Percentiles rank a stretch among this genome's conserved stretches.
These are phyloP conservation scores for Perca flavescens DNA, from an alignment of 2,113 vertebrate genomes.

Conservation along the genomic window DNA sequence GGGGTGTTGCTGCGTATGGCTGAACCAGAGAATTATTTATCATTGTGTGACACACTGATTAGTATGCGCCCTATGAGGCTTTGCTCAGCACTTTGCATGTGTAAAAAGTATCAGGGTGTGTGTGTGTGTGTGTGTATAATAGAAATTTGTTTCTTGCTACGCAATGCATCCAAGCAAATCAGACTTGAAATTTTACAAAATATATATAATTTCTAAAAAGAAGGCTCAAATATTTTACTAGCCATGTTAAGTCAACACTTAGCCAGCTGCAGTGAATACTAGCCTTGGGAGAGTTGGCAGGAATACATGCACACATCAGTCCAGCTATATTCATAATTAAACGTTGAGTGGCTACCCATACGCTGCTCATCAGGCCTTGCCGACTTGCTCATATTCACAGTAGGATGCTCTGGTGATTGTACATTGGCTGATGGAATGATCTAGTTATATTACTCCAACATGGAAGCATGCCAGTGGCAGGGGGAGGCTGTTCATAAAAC, in stretches of 20 bases:
- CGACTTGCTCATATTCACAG: constrained; percentile 29
- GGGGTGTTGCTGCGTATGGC: constrained; percentile 6
- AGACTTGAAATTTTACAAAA: neutral
- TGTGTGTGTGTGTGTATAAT: neutral
- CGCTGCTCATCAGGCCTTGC: constrained; percentile 1
- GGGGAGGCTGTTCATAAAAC: constrained; percentile 18
- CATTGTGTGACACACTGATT: constrained; percentile 65
- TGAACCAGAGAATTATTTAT: constrained; percentile 60
- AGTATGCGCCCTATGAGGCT: constrained; percentile 51
- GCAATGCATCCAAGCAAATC: neutral
- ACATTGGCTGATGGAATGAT: constrained; percentile 44
- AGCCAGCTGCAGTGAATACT: neutral
- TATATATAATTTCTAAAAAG: neutral
- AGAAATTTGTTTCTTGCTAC: neutral
- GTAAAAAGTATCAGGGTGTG: neutral
- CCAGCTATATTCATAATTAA: constrained; percentile 37
- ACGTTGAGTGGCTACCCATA: neutral
- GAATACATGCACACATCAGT: constrained; percentile 18
- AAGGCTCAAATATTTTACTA: neutral
- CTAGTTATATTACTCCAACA: constrained; percentile 43
- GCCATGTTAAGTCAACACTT: neutral
- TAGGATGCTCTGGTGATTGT: constrained; percentile 43
- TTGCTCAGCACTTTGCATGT: constrained; percentile 56
- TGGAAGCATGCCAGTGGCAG: constrained; percentile 7
- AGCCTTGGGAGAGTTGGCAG: constrained; percentile 17